phyloP scores from a whole-genome alignment of 2,888 invertebrate genomes.

The Enchytraeus crypticus region DNA sequence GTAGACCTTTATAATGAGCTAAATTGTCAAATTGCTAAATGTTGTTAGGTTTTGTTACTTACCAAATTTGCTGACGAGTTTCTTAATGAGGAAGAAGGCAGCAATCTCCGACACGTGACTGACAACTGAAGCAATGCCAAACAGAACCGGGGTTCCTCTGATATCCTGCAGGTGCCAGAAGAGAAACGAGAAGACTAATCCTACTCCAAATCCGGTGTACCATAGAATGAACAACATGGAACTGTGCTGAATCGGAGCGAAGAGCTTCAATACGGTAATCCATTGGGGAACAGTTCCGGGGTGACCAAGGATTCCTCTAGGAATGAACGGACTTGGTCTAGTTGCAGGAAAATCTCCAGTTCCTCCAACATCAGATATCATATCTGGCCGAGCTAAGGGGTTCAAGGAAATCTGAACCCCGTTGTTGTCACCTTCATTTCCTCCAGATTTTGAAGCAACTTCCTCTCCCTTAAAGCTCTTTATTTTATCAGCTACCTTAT shows the following conservation, averaged over 20 bases:
- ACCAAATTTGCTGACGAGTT: constrained; percentile 87
- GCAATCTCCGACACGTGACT: constrained; percentile 98
- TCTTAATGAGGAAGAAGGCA: constrained; percentile 94
- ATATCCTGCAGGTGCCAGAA: constrained; percentile 88
- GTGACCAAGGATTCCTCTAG: constrained; percentile 26
- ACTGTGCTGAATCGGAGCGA: constrained; percentile 76
- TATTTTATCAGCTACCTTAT: constrained; percentile 28
- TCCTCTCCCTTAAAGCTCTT: not conserved
- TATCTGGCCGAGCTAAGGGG: not conserved
- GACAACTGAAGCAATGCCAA: constrained; percentile 95
- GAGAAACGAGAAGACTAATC: constrained; percentile 93
- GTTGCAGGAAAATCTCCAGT: constrained; percentile 4
- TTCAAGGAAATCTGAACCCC: constrained; percentile 21
- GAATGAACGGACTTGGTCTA: constrained; percentile 21
- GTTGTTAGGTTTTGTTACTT: no score
- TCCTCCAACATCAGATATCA: constrained; percentile 7
- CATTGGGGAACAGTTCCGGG: constrained; percentile 55
- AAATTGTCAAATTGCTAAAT: no score
- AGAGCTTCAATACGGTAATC: constrained; percentile 80
- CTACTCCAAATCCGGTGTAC: constrained; percentile 99
- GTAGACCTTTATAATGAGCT: no score
- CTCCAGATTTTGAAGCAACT: not conserved
- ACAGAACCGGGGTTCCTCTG: constrained; percentile 90
- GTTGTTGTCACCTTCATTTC: no score
- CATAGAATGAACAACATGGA: constrained; percentile 74